phyloP scores from a whole-genome alignment of 2,797 vertebrate species.

The Manis javanica region DNA sequence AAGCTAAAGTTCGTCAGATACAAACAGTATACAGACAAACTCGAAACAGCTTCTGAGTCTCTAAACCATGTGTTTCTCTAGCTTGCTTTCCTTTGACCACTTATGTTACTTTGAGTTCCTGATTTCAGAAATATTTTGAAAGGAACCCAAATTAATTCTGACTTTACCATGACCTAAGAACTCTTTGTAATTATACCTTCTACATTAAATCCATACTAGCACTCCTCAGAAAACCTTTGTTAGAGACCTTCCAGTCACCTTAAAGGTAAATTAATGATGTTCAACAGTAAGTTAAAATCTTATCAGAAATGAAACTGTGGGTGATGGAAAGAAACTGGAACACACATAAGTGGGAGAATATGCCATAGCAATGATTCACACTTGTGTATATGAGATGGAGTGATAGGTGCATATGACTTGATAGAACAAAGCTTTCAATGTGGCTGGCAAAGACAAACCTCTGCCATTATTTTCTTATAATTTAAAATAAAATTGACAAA shows the following conservation, averaged over 20 bases:
- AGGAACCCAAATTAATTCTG: not conserved
- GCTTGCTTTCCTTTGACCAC: slow-evolving; percentile 68
- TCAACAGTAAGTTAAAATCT: slow-evolving; percentile 20
- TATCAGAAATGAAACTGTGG: slow-evolving; percentile 28
- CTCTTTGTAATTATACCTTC: slow-evolving; percentile 54
- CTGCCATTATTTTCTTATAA: slow-evolving; percentile 54
- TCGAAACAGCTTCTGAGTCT: slow-evolving; percentile 58
- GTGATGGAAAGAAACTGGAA: slow-evolving; percentile 20
- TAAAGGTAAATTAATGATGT: slow-evolving; percentile 27
- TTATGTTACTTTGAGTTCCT: slow-evolving; percentile 68
- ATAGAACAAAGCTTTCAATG: not conserved
- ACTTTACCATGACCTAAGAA: not conserved
- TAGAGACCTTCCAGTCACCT: slow-evolving; percentile 27
- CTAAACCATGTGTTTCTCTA: slow-evolving; percentile 64
- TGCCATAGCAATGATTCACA: not conserved
- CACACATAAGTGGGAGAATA: not conserved
- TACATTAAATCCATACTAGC: slow-evolving; percentile 43
- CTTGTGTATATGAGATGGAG: not conserved
- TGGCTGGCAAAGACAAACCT: slow-evolving; percentile 22
- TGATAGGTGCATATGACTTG: not conserved
- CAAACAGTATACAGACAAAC: slow-evolving; percentile 64
- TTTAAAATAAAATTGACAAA: slow-evolving; percentile 41
- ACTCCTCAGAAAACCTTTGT: slow-evolving; percentile 54
- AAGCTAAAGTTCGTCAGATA: slow-evolving; percentile 75
- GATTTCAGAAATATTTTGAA: slow-evolving; percentile 52